Conservation (phyloP, 2,797 vertebrate species). For the Paramormyrops hopkinsi region DNA sequence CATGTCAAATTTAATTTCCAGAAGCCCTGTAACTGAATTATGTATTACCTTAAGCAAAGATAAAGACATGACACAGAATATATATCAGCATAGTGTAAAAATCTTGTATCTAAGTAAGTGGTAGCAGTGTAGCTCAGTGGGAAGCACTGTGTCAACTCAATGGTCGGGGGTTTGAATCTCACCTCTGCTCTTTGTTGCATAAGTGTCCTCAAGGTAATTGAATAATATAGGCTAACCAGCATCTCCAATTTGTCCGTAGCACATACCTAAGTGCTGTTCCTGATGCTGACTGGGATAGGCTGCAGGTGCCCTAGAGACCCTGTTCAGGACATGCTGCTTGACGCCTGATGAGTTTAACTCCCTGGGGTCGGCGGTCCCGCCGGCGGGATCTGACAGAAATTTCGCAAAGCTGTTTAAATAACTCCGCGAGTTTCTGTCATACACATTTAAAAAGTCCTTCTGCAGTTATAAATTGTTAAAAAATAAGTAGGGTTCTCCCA, state of each 20-base stretch:
- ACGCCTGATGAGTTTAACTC: neutral
- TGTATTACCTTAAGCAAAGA: neutral
- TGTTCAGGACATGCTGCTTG: neutral
- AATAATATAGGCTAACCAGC: neutral
- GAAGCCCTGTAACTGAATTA: neutral
- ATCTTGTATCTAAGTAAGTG: neutral
- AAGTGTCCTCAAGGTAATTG: neutral
- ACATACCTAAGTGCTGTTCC: neutral
- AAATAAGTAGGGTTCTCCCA: neutral
- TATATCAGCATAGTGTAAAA: neutral
- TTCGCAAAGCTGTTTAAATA: too few species aligned
- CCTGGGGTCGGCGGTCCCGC: too few species aligned
- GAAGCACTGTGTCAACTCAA: neutral
- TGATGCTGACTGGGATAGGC: neutral
- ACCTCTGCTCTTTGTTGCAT: neutral
- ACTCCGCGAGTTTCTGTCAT: too few species aligned
- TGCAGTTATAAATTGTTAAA: neutral
- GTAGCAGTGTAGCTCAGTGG: neutral
- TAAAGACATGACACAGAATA: slow-evolving; percentile 1
- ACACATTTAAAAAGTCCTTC: neutral
- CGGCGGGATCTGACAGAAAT: too few species aligned
- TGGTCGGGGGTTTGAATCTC: neutral
- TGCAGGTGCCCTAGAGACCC: neutral
- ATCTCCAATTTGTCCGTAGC: neutral
- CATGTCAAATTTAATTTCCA: slow-evolving; percentile 6